Evolutionary conservation across 2,113 vertebrate genomes (phyloP).

Genomic region (Pantherophis guttatus): DNA sequence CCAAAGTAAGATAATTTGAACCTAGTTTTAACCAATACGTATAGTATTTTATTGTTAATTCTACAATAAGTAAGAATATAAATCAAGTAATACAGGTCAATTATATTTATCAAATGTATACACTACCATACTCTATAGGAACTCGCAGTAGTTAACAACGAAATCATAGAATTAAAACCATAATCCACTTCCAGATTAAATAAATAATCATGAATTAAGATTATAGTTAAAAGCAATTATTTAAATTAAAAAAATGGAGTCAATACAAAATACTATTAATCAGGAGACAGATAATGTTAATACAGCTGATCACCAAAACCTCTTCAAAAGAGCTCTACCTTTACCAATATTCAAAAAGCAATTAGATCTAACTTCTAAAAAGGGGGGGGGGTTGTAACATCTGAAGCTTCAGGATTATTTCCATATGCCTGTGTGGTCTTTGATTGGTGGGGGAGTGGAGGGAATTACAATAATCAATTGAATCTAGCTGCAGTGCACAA

Average conservation of each 20-base stretch:
- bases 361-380: background rate
- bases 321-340: too few relatives aligned
- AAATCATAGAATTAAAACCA: too few relatives aligned
- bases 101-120: background rate
- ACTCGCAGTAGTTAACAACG: background rate
- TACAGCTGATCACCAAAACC: too few relatives aligned
- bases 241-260: too few relatives aligned
- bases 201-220: too few relatives aligned
- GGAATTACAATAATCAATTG: background rate
- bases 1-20: background rate
- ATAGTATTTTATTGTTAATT: background rate
- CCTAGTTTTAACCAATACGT: background rate
- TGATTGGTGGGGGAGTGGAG: background rate
- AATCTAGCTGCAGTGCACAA: background rate
- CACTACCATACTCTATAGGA: background rate
- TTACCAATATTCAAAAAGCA: too few relatives aligned
- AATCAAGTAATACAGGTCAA: background rate
- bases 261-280: too few relatives aligned
- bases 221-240: too few relatives aligned
- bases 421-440: background rate
- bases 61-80: background rate
- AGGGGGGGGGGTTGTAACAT: background rate
- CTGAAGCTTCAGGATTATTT: constrained; percentile 24
- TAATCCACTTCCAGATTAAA: too few relatives aligned
- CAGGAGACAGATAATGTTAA: too few relatives aligned